phyloP scores from a whole-genome alignment of 2,113 vertebrate genomes.

The Pterocles gutturalis region DNA sequence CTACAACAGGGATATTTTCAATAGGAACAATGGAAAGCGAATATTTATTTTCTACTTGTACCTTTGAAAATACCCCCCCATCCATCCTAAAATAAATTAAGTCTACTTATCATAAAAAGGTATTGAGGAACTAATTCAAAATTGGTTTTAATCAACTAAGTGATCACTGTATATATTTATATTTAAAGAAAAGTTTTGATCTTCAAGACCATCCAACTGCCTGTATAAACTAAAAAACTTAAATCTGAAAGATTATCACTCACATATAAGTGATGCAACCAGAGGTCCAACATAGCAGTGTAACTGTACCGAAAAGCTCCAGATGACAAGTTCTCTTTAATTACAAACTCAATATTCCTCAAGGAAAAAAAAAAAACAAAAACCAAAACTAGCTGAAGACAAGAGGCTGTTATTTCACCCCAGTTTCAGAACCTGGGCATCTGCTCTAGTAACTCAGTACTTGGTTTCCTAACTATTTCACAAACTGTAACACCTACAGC shows the following conservation, averaged over 20 bases:
- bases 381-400: not conserved
- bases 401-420: not conserved
- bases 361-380: not conserved
- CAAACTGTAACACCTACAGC: not conserved
- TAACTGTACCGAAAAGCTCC: not conserved
- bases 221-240: not conserved
- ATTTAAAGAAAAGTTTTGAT: not conserved
- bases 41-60: not conserved
- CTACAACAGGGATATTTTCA: not conserved
- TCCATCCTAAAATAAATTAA: not conserved
- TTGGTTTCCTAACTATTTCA: not conserved
- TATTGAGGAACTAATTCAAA: not conserved
- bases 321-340: not conserved
- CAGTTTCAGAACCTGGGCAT: not conserved
- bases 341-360: not conserved
- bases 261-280: not conserved
- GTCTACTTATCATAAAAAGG: not conserved
- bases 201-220: not conserved
- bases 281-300: fast-evolving
- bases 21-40: not conserved
- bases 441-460: not conserved
- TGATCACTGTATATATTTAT: not conserved
- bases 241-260: not conserved
- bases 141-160: not conserved
- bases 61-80: not conserved